phyloP scores from a whole-genome alignment of 2,113 vertebrate species.

The Callorhinus ursinus region DNA sequence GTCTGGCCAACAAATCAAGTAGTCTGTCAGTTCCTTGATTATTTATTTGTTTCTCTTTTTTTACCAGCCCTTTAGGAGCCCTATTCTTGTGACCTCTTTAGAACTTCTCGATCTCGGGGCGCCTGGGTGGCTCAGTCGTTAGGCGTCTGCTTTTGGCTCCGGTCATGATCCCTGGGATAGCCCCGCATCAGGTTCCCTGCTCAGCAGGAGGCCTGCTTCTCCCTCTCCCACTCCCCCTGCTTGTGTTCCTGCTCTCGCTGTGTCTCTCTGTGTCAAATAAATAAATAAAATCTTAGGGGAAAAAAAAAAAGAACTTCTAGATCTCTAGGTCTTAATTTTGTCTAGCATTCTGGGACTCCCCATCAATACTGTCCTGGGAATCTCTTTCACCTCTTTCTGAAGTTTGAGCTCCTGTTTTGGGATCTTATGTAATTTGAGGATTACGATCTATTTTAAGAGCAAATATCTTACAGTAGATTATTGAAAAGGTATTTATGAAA shows the following conservation, averaged over 20 bases:
- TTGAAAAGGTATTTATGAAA: not conserved
- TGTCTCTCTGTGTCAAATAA: too few species aligned
- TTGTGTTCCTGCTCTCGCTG: too few species aligned
- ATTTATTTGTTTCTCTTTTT: not conserved
- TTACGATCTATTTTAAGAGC: not conserved
- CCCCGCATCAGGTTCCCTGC: too few species aligned
- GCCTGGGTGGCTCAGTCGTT: too few species aligned
- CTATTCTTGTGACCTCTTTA: not conserved
- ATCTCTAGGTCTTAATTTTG: not conserved
- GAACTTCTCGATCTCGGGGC: not conserved
- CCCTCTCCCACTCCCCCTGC: too few species aligned
- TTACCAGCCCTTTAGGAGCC: not conserved
- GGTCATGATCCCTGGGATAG: too few species aligned
- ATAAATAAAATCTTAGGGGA: too few species aligned
- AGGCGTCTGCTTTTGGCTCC: too few species aligned
- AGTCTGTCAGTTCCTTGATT: not conserved
- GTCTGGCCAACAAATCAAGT: not conserved
- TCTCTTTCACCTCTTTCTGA: not conserved
- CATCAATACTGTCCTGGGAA: not conserved
- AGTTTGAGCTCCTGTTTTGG: not conserved
- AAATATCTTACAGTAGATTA: not conserved
- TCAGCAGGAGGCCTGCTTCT: too few species aligned
- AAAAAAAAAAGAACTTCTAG: not conserved
- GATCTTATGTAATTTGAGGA: not conserved
- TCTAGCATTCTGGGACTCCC: not conserved